Base-by-base conservation (phyloP, 2,888 invertebrate genomes). In the Lampropteryx suffumata region DNA sequence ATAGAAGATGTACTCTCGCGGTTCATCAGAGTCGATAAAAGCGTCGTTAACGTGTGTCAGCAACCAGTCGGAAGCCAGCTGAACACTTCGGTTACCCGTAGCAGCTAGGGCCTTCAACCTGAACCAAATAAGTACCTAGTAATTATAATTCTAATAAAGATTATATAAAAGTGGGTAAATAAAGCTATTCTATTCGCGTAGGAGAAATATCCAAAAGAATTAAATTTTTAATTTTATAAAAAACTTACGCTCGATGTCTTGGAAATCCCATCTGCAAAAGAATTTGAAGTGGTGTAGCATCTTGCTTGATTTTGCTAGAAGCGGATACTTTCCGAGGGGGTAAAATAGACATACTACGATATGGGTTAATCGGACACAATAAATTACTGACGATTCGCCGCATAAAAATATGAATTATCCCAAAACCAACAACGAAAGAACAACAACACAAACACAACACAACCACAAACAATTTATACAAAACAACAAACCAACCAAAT, bases 21-120 rank as follows among this genome's bases (percentile, higher is more conserved):
- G 95, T 27, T 92, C 92, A 37, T 93, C 92, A 41, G 94, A 93
- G 76, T 98, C 97, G 39, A 98, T 86, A 12, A 93, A 92, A 0
- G 95, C 92, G 83, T 98, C 98, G 72, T 96, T 95, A 0, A 97
- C 96, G 74, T 98, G 98, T 5, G 97, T 96, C 53, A 97, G 79
- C 8, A 98, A 86, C 98, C 97, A 98, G 75, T 97, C 97, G 0
- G 96, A 96, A 6, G 97, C 97, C 54, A 97, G 89, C 79, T 97
- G 96, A 17, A 97, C 95, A 55, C 96, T 96, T 50, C 95, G 92
- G 77, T 97, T 94, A 11, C 97, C 97, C 2, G 97, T 98, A 7
- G 97, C 97, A 10, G 97, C 96, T 55, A 98, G 82, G 3, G 97
- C 97, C 76, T 97, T 98, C 75, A 97, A 94, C 32, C 97, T 97